Base-by-base conservation (phyloP, 2,113 vertebrate species). In the Pica pica region DNA sequence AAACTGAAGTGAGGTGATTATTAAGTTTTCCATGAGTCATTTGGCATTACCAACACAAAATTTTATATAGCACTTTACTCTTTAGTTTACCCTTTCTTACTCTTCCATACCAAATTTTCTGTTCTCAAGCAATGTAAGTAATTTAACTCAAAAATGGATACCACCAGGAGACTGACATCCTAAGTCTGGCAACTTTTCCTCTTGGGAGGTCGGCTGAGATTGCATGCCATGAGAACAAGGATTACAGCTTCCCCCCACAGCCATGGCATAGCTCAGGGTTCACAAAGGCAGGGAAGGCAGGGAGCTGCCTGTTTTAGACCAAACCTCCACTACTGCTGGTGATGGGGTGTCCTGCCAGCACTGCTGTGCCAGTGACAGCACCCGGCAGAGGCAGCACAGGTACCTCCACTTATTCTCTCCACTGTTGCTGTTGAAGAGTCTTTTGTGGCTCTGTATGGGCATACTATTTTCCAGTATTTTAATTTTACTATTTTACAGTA, bases 21-120 rank as follows among this genome's bases (percentile, higher is more conserved):
- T 86, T 86, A 95, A 79, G 57, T 87, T 95, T 93, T 94, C 96
- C 87, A 83, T 95, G 85, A 95, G 82, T 95, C 94, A 96, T 85
- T 47, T 95, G 93, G 55, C 76, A 57, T 84, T 89, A 53, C 37
- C 55, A 70, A 77, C 30, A 59, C 46, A 67, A 76, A 70, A 84
- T 59, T 80, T 30, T 70, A 85, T 57, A 37, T 35, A 80, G 55
- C 37, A 28, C 44, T 92, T 79, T 78, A n/a, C 9, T 89, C 27
- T 60, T 81, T n/a, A 44, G 8, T 85, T 93, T 91, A 76, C 57
- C 44, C n/a, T 53, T 91, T 81, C 73, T 78, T 17, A 50, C 12
- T 87, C 35, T 64, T 74, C 49, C 10, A 11, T 49, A 77, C 9
- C 11, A 67, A 77, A 44, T 78, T 37, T 87, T 94, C 57, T 89